These are phyloP conservation scores for Lepus europaeus DNA, from an alignment of 2,113 vertebrate genomes.

Conservation along the genomic window DNA sequence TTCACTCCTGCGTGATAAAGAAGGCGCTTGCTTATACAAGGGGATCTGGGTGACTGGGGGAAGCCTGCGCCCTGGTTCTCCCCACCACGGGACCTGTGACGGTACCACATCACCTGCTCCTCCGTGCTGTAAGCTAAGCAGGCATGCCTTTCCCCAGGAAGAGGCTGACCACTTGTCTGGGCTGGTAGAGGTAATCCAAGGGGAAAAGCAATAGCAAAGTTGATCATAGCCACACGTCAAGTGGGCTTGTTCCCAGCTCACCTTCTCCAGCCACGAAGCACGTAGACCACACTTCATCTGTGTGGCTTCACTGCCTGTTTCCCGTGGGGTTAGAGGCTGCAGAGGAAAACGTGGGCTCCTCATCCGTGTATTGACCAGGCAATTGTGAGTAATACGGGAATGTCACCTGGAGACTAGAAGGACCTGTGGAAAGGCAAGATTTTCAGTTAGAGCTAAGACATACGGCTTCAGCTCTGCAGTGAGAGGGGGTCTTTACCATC, in stretches of 20 bases:
- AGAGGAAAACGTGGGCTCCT: rapidly evolving
- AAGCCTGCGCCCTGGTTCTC: background rate
- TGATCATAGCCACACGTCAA: background rate
- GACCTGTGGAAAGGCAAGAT: rapidly evolving
- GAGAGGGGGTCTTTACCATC: background rate
- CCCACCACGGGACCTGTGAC: background rate
- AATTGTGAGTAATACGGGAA: background rate
- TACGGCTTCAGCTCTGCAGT: background rate
- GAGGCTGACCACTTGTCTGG: background rate
- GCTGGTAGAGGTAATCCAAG: background rate
- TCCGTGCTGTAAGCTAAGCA: background rate
- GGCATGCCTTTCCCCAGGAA: too few relatives aligned
- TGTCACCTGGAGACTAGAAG: background rate
- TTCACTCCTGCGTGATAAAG: background rate
- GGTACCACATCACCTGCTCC: too few relatives aligned
- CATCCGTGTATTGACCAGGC: background rate
- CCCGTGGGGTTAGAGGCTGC: background rate
- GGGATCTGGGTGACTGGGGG: too few relatives aligned
- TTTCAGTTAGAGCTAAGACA: background rate
- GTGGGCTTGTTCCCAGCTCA: background rate
- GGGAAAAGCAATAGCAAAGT: background rate
- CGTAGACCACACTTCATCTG: background rate
- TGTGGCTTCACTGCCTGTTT: background rate
- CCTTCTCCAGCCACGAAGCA: background rate
- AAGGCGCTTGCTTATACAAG: background rate